These are phyloP conservation scores for Florisuga fusca DNA, from an alignment of 2,797 vertebrate species.

Conservation along the genomic window DNA sequence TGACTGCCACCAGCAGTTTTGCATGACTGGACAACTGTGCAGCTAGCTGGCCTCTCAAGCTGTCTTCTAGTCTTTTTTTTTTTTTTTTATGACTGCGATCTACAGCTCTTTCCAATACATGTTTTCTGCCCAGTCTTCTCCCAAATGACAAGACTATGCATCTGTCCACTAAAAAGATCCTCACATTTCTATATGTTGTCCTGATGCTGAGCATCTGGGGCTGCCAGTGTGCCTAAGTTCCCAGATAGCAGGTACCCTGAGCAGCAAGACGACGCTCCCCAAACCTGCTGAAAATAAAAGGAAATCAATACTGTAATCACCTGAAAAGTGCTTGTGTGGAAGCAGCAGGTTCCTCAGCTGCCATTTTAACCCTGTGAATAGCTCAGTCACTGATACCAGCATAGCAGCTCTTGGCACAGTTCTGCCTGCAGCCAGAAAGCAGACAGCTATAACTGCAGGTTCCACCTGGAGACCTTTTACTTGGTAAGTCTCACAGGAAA, in stretches of 20 bases:
- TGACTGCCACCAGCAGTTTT: background rate
- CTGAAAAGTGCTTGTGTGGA: background rate
- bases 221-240: background rate
- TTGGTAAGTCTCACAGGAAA: background rate
- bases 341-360: background rate
- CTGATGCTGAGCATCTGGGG: background rate
- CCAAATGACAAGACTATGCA: background rate
- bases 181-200: background rate
- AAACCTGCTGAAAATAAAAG: background rate
- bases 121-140: background rate
- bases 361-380: background rate
- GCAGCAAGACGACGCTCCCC: background rate
- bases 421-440: background rate
- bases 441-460: background rate
- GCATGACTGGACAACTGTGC: background rate
- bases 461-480: background rate
- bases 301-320: background rate
- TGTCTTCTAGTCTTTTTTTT: background rate
- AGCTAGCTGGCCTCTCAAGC: background rate
- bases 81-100: background rate
- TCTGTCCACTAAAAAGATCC: background rate
- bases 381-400: background rate
- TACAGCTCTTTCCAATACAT: background rate
- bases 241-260: background rate
- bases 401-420: background rate